phyloP scores from a whole-genome alignment of 2,888 invertebrate species.

The Ganaspis brasiliensis region DNA sequence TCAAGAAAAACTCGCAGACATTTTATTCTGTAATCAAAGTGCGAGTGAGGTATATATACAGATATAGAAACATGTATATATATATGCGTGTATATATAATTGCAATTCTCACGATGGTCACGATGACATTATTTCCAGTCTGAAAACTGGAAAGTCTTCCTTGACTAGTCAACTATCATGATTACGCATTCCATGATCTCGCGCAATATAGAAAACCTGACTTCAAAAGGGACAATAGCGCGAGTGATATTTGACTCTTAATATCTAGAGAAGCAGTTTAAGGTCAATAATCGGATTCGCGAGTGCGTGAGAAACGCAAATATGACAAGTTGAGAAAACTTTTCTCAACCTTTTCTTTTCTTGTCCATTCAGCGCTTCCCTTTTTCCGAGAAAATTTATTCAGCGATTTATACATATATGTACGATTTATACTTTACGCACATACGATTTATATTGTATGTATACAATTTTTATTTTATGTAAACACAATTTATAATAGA shows the following conservation, averaged over 20 bases:
- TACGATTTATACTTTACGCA: background rate
- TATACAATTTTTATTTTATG: too few relatives aligned
- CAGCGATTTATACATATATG: slow-evolving; percentile 6
- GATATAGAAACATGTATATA: too few relatives aligned
- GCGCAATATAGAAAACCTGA: slow-evolving; percentile 33
- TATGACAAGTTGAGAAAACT: background rate
- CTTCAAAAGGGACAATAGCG: slow-evolving; percentile 17
- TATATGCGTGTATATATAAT: slow-evolving; percentile 50
- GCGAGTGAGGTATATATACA: background rate
- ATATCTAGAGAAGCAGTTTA: background rate
- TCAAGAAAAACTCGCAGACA: slow-evolving; percentile 64
- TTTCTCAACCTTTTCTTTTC: background rate
- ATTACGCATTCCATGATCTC: slow-evolving; percentile 35
- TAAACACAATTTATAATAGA: too few relatives aligned
- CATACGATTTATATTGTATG: too few relatives aligned
- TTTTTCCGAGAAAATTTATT: slow-evolving; percentile 3
- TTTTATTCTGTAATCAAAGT: slow-evolving; percentile 29
- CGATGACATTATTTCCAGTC: slow-evolving; percentile 52
- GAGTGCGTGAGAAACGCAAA: slow-evolving; percentile 20
- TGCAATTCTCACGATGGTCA: slow-evolving; percentile 63
- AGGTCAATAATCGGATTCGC: slow-evolving; percentile 9
- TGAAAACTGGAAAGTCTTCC: slow-evolving; percentile 41
- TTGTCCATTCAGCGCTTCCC: background rate
- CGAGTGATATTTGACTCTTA: slow-evolving; percentile 3
- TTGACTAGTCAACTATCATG: slow-evolving; percentile 32